Evolutionary conservation across 2,113 vertebrate genomes (phyloP).

Genomic region (Aldabrachelys gigantea): DNA sequence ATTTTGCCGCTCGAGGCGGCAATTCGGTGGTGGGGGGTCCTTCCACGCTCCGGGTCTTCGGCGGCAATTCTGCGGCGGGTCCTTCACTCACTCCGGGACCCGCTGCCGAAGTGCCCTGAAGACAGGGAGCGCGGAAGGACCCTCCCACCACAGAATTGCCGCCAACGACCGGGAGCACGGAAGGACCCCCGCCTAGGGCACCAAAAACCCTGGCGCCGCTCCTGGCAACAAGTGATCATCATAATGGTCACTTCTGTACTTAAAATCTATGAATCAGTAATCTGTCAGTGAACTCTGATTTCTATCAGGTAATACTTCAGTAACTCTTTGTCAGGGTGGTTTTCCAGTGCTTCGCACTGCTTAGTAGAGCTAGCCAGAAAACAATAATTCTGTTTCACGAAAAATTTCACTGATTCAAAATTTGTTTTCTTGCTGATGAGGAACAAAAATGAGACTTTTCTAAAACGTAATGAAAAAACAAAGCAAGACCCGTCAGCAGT

Average conservation of each 20-base stretch:
- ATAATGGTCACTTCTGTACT: not conserved
- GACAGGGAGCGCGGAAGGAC: too few relatives aligned
- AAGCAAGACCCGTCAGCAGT: too few relatives aligned
- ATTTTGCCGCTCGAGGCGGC: too few relatives aligned
- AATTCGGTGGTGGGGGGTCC: too few relatives aligned
- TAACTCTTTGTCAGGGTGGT: not conserved
- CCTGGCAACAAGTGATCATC: not conserved
- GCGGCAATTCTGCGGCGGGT: too few relatives aligned
- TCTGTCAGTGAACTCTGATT: constrained; percentile 4
- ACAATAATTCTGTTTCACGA: not conserved
- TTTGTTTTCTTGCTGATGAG: not conserved
- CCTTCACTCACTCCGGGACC: too few relatives aligned
- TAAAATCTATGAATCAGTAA: not conserved
- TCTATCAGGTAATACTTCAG: not conserved
- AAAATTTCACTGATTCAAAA: not conserved
- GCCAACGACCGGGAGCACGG: too few relatives aligned
- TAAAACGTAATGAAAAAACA: not conserved
- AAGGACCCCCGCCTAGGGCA: too few relatives aligned
- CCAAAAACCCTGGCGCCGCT: too few relatives aligned
- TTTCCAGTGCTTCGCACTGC: not conserved
- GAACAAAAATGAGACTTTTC: not conserved
- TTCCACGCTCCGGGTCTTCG: too few relatives aligned
- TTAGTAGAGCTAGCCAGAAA: not conserved
- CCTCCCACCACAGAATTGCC: too few relatives aligned
- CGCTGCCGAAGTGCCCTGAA: too few relatives aligned